Evolutionary conservation across 2,888 invertebrate species (phyloP).

Genomic region (Plagiodera versicolora): DNA sequence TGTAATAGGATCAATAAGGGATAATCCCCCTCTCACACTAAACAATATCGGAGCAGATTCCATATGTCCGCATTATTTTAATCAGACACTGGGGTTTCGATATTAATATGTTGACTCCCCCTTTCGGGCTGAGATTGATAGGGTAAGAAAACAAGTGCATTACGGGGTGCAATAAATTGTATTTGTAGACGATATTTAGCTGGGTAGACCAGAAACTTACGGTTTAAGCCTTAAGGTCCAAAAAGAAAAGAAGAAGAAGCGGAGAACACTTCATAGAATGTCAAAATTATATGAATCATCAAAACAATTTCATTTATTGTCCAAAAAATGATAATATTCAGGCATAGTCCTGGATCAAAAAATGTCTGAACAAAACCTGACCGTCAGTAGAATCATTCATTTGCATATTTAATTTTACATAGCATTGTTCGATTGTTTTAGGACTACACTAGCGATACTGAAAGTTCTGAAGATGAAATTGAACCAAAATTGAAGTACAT

Average conservation of each 20-base stretch:
- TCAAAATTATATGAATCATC: constrained; percentile 28
- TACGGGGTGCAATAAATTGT: not conserved
- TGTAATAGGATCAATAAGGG: constrained; percentile 37
- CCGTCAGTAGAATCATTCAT: constrained; percentile 21
- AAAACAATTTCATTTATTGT: constrained; percentile 19
- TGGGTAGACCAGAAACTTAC: too few species aligned
- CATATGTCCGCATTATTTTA: constrained; percentile 27
- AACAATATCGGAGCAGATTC: constrained; percentile 24
- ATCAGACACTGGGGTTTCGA: constrained; percentile 5
- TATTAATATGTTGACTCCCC: not conserved
- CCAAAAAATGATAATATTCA: constrained; percentile 32
- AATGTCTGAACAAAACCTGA: constrained; percentile 36
- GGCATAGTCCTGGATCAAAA: constrained; percentile 17
- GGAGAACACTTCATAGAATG: constrained; percentile 9
- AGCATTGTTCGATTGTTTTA: constrained; percentile 32
- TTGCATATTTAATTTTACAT: too few species aligned
- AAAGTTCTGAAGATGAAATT: constrained; percentile 60
- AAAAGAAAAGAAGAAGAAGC: not conserved
- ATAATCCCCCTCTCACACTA: constrained; percentile 24
- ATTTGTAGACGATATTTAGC: too few species aligned
- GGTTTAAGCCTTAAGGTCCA: too few species aligned
- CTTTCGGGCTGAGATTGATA: constrained; percentile 1
- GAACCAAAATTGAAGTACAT: constrained; percentile 93
- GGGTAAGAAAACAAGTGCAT: constrained; percentile 4
- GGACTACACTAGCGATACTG: constrained; percentile 48